phyloP scores from a whole-genome alignment of 2,113 vertebrate genomes.

The Syngnathoides biaculeatus region DNA sequence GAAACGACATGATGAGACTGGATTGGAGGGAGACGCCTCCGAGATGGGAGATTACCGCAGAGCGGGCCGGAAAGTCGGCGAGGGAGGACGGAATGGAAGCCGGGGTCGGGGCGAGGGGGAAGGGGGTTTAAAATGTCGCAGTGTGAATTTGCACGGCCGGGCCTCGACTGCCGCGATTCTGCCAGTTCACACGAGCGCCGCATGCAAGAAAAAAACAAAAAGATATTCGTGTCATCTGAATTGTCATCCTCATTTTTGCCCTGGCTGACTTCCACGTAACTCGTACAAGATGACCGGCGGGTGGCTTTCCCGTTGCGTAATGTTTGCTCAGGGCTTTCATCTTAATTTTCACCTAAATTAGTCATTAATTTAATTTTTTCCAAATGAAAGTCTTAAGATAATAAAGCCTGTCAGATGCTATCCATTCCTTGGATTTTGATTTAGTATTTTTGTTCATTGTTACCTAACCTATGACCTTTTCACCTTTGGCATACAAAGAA shows the following conservation, averaged over 20 bases:
- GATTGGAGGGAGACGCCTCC: slow-evolving; percentile 2
- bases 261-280: not conserved
- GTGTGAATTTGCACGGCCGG: slow-evolving; percentile 30
- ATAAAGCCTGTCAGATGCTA: not conserved
- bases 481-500: too few relatives aligned
- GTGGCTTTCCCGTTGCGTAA: not conserved
- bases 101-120: not conserved
- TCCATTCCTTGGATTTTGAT: not conserved
- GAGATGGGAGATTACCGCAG: slow-evolving; percentile 25
- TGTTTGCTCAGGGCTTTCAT: slow-evolving; percentile 1
- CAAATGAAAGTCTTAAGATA: not conserved
- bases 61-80: not conserved
- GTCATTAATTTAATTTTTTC: not conserved
- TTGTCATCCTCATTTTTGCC: not conserved
- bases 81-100: not conserved
- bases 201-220: slow-evolving; percentile 24
- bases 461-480: too few relatives aligned
- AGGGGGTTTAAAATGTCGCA: slow-evolving; percentile 27
- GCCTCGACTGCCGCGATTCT: slow-evolving; percentile 32
- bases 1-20: slow-evolving; percentile 5
- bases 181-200: not conserved
- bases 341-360: not conserved
- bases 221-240: slow-evolving; percentile 35
- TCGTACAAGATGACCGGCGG: not conserved
- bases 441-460: too few relatives aligned